Evolutionary conservation across 1,140 invertebrate genomes (phyloP), one percentile per base, ranked within the genome.

Genomic region (Drosophila triauraria): DNA sequence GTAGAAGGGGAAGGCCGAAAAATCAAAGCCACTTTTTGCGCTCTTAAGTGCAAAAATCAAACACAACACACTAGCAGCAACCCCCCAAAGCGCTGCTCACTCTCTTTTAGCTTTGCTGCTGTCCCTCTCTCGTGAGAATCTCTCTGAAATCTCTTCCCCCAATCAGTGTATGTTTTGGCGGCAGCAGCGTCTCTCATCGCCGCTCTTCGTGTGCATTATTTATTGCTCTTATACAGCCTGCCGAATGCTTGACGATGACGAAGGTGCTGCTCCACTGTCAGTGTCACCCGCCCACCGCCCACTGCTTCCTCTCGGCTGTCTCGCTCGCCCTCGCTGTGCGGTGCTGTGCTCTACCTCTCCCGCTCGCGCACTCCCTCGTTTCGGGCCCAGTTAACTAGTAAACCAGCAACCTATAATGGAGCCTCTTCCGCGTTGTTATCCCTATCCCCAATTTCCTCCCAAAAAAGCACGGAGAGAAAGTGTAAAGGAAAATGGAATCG

Each of bases 1-100:
- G 12, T 6, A 23, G 27, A 59, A 35, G 69, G 40, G 43, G 56
- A 38, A 59, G 46, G 56, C 32, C 47, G 47, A 53, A 78, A 70
- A 80, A 88, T 88, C 84, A 84, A 81, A 88, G 80, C 77, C 68
- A 87, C 83, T 80, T 80, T 87, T 76, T 70, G 35, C 57, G 84
- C 84, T 87, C 84, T 88, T 80, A 84, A 88, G 80, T 84, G 84
- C 84, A 81, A 78, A 87, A 87, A 83, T 83, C 84, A 84, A 80
- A 79, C 75, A 54, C 75, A 54, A 75, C 32, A 35, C 9, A 35
- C 46, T 56, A 64, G 20, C 20, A 20, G 1, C 40, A 70, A 82
- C 61, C 80, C 57, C 65, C 62, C 69, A 54, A 62, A 62, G 57
- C 63, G 47, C 43, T 30, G 13, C 32, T 32, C 23, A 10, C 43